A percentile compares a stretch with the other conserved stretches of the same genome.
These are phyloP conservation scores for Triplophysa tibetana DNA, from an alignment of 2,113 vertebrate species.

Conservation along the genomic window DNA sequence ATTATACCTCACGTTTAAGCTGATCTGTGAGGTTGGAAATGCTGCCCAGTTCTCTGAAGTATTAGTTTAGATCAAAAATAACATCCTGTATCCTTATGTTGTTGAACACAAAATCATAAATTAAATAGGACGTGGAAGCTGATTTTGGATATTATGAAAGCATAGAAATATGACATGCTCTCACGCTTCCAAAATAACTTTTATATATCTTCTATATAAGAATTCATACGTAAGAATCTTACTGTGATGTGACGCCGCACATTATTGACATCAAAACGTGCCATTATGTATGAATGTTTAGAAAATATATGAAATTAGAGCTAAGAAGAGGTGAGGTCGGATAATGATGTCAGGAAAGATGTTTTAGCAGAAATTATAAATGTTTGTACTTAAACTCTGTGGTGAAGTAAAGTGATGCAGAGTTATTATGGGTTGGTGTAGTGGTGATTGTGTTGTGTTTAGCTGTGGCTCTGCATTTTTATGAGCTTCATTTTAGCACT, in stretches of 20 bases:
- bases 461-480: background rate
- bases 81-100: too few relatives aligned
- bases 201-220: too few relatives aligned
- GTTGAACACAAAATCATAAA: too few relatives aligned
- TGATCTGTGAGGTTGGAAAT: conserved; percentile 61
- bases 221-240: too few relatives aligned
- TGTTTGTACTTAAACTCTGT: background rate
- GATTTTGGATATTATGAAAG: too few relatives aligned
- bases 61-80: conserved; percentile 30
- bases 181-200: too few relatives aligned
- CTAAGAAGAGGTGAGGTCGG: background rate
- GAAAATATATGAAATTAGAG: background rate
- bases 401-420: background rate
- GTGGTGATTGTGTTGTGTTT: background rate
- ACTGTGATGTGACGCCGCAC: too few relatives aligned
- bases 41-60: conserved; percentile 37
- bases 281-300: too few relatives aligned
- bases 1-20: conserved; percentile 33
- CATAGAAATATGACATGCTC: too few relatives aligned
- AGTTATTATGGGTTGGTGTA: conserved; percentile 5
- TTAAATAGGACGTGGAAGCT: too few relatives aligned
- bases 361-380: background rate
- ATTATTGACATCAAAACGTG: too few relatives aligned
- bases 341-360: background rate
- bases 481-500: conserved; percentile 39